Base-by-base conservation (phyloP, 1,140 invertebrate genomes). In the Elysia chlorotica region DNA sequence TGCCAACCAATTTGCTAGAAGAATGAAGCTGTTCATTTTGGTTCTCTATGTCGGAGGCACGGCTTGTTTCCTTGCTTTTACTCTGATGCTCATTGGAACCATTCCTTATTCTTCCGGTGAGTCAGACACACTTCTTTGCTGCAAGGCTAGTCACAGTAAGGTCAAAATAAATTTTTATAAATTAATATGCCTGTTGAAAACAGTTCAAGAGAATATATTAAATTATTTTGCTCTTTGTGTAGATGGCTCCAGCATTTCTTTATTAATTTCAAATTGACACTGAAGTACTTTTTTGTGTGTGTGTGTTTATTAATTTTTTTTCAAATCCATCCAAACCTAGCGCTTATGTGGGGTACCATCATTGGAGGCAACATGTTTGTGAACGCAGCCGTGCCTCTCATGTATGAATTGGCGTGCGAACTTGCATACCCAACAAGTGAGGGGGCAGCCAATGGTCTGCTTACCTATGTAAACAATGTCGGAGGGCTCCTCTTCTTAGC, bases 331-430 rank as follows among this genome's bases (percentile, higher is more conserved):
- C n/a, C n/a, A n/a, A n/a, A n/a, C n/a, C n/a, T n/a, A n/a, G n/a
- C n/a, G n/a, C n/a, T n/a, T n/a, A n/a, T n/a, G 35, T 76, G 69
- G 41, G 23, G 25, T n/a, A 69, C 71, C 0, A 48, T 73, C 30
- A 73, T 76, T 35, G 28, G n/a, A 23, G 54, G 61, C 14, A 61
- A 33, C 0, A 71, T 53, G 3, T n/a, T 41, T 1, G 17, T 88
- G 48, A 88, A 87, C 79, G 86, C 87, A 21, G 86, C 87, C 0
- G 81, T 87, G 0, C 88, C 89, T 14, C 78, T 90, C 1, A 89
- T 89, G 73, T 87, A 87, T 72, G 89, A 90, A 74, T 79, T 90
- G 36, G 86, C 87, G 3, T 88, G 88, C 61, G 89, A 90, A 81
- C 81, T 88, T 6, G 86, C 87, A 4, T 90, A 88, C 78, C 90